A percentile compares a stretch with the other conserved stretches of the same genome.
phyloP scores from a whole-genome alignment of 2,888 invertebrate genomes.

The Oligia latruncula region DNA sequence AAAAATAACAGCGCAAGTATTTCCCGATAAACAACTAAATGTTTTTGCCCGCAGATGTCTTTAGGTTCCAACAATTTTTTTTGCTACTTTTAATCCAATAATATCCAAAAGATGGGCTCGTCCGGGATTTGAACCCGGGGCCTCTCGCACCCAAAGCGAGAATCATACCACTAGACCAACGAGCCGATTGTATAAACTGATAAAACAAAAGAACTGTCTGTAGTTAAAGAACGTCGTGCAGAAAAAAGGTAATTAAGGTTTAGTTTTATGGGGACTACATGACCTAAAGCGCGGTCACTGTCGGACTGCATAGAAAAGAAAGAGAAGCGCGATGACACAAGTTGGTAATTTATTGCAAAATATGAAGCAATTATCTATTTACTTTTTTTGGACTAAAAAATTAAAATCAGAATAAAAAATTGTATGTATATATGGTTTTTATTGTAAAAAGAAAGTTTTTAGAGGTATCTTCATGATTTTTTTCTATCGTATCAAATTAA shows the following conservation, averaged over 20 bases:
- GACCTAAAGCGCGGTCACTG: too few relatives aligned
- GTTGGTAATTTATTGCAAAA: too few relatives aligned
- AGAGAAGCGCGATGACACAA: too few relatives aligned
- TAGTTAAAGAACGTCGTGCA: not conserved
- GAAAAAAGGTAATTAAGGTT: not conserved
- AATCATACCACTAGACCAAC: conserved; percentile 58
- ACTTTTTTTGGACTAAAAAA: too few relatives aligned
- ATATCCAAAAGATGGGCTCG: conserved; percentile 38
- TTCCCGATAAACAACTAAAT: not conserved
- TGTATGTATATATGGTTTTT: too few relatives aligned
- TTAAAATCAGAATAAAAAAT: too few relatives aligned
- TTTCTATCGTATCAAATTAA: too few relatives aligned
- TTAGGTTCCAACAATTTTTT: not conserved
- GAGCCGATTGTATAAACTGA: conserved; percentile 19
- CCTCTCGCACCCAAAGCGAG: conserved; percentile 55
- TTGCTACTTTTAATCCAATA: not conserved
- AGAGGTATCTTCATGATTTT: too few relatives aligned
- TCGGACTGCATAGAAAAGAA: too few relatives aligned
- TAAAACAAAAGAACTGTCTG: conserved; percentile 7
- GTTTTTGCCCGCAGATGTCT: not conserved
- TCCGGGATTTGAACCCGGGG: conserved; percentile 57
- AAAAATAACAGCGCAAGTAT: not conserved
- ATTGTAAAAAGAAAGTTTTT: too few relatives aligned
- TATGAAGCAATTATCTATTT: too few relatives aligned
- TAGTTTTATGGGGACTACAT: not conserved